phyloP scores from a whole-genome alignment of 2,113 vertebrate genomes.

The Jacana jacana region DNA sequence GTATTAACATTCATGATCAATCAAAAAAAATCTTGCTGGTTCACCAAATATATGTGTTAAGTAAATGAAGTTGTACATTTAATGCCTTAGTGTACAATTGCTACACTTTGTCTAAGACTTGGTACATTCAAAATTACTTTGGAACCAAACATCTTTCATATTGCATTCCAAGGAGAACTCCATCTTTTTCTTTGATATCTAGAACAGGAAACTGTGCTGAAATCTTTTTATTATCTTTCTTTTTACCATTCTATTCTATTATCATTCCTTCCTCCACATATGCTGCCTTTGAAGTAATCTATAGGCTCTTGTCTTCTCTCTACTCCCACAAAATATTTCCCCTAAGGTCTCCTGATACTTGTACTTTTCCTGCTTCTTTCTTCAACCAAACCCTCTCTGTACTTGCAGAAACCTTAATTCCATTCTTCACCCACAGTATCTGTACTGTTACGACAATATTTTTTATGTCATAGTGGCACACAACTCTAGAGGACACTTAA shows the following conservation, averaged over 20 bases:
- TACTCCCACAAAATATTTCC: not conserved
- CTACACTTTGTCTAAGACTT: not conserved
- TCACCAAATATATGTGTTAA: not conserved
- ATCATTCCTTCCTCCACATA: not conserved
- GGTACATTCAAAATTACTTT: not conserved
- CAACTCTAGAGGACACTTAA: not conserved
- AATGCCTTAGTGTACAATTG: not conserved
- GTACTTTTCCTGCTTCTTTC: not conserved
- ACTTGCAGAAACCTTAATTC: not conserved
- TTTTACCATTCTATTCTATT: not conserved
- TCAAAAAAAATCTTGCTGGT: not conserved
- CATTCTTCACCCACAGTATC: not conserved
- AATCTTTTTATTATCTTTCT: not conserved
- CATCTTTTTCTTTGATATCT: not conserved
- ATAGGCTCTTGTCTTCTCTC: not conserved
- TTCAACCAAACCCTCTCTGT: not conserved
- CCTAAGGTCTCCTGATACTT: not conserved
- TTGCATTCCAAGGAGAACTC: not conserved
- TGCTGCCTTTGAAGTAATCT: not conserved
- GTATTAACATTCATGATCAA: not conserved
- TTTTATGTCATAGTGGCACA: not conserved
- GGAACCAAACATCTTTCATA: not conserved
- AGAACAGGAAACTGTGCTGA: not conserved
- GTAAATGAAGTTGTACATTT: not conserved
- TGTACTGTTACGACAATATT: not conserved